Evolutionary conservation across 2,888 invertebrate species (phyloP), one percentile per base, ranked within the genome.

Genomic region (Cephus pulcher): DNA sequence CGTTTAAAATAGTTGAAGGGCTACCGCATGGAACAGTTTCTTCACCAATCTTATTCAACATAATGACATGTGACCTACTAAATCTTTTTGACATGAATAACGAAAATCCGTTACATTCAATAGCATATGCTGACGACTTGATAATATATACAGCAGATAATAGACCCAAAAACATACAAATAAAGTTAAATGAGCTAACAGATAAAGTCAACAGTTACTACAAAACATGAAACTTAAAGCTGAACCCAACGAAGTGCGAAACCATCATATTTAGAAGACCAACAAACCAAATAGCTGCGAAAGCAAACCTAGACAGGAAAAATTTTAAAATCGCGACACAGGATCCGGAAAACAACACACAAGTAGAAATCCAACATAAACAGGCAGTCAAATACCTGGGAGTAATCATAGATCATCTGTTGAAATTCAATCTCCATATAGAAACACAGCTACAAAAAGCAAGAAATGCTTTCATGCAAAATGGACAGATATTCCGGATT

Each of bases 191-290:
- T 73, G 6, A 34, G 12, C 3, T 77, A 37, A 70, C 80, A 0
- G 76, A 78, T 23, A 75, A 75, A 23, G 34, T 82, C 1, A 76
- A 78, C 12, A 75, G 35, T 1, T 75, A 76, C 15, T 77, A 80
- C n/a, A 34, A 69, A 3, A 33, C 30, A 6, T 83, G 80, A 80
- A 78, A 77, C 3, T 76, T 82, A 0, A 78, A 79, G 0, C 40
- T 82, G 1, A 81, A 80, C 37, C 68, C 71, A 11, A 1, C 2
- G 0, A 80, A 83, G 80, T 81, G 80, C 32, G 82, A 82, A 40
- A 80, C 80, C 0, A 82, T 82, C 6, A 30, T 82, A 3, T 79
- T 82, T 32, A 37, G 83, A 12, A 80, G 78, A 11, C 77, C 77
- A 0, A 15, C 75, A 3, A 34, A 80, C 12, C 12, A 71, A 12